A percentile compares a stretch with the other conserved stretches of the same genome.
These are phyloP conservation scores for Chrysomallon squamiferum DNA, from an alignment of 1,140 invertebrate genomes.

Conservation along the genomic window DNA sequence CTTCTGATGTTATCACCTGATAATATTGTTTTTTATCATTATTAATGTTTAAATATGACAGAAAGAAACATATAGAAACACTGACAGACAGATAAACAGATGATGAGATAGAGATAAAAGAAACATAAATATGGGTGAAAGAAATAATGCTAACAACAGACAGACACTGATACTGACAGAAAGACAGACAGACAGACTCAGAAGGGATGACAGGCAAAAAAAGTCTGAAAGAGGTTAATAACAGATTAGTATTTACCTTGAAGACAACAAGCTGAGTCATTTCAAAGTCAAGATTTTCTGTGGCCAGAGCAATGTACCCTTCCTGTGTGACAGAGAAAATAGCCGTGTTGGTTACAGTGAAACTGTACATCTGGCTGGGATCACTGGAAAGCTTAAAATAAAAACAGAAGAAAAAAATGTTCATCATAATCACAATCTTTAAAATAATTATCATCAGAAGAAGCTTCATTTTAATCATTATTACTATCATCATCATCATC, in stretches of 20 bases:
- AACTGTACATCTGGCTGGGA: slow-evolving; percentile 20
- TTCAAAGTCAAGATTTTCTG: slow-evolving; percentile 33
- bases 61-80: slow-evolving; percentile 4
- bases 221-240: too few species aligned
- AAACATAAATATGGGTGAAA: too few species aligned
- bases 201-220: too few species aligned
- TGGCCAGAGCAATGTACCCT: slow-evolving; percentile 27
- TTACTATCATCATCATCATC: background rate
- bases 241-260: slow-evolving; percentile 27
- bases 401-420: background rate
- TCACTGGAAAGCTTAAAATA: slow-evolving; percentile 24
- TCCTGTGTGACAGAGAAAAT: slow-evolving; percentile 32
- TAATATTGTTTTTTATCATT: slow-evolving; percentile 2
- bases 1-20: slow-evolving; percentile 34
- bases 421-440: background rate
- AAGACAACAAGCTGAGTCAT: slow-evolving; percentile 19
- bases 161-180: too few species aligned
- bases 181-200: too few species aligned
- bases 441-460: background rate
- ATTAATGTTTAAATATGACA: background rate
- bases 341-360: slow-evolving; percentile 18
- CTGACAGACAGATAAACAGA: background rate
- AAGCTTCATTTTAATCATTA: background rate
- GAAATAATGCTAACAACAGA: too few species aligned
- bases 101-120: background rate